Base-by-base conservation (phyloP, 2,888 invertebrate genomes). In the Heteromyza rotundicornis region DNA sequence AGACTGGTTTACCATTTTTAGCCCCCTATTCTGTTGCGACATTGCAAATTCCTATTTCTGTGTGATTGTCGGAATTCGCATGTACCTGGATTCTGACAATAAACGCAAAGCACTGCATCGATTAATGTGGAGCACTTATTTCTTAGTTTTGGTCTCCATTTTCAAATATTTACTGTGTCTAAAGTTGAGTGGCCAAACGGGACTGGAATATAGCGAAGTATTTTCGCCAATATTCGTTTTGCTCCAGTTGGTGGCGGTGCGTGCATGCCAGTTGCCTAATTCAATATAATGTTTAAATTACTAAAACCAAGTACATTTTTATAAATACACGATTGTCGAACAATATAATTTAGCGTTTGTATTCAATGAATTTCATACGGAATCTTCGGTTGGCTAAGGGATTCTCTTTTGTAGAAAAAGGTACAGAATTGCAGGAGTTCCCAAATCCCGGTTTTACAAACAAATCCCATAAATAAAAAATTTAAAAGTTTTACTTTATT, bases 1-100 rank as follows among this genome's bases (percentile, higher is more conserved):
- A 78, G 90, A 92, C 64, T 97, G 96, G 95, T 95, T 94, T 90
- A 87, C 89, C 62, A 90, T 96, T 59, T 97, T 98, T 83, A 89
- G 91, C 17, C 97, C 98, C 0, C 85, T 98, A 35, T 98, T 96
- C 84, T 89, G 94, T 40, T 93, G 94, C 70, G 96, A 97, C 85
- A 94, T 93, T 24, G 87, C 96, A 70, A 95, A 95, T 84, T 90
- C 93, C 24, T 98, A 98, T 82, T 98, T 98, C 82, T 94, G 95
- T 78, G 90, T 95, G 57, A 98, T 98, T 74, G 92, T 98, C 62
- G 94, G 95, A 78, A 94, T 98, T 73, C 88, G 98, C 74, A 93
- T 94, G 90, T 91, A 92, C 76, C 86, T 94, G 76, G 92, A 93
- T 74, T 90, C 87, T 69, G 88, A 90, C 70, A 82, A 83, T 64